A percentile compares a stretch with the other conserved stretches of the same genome.
Conservation (phyloP, 2,113 vertebrate genomes). For the Urocolius indicus region DNA sequence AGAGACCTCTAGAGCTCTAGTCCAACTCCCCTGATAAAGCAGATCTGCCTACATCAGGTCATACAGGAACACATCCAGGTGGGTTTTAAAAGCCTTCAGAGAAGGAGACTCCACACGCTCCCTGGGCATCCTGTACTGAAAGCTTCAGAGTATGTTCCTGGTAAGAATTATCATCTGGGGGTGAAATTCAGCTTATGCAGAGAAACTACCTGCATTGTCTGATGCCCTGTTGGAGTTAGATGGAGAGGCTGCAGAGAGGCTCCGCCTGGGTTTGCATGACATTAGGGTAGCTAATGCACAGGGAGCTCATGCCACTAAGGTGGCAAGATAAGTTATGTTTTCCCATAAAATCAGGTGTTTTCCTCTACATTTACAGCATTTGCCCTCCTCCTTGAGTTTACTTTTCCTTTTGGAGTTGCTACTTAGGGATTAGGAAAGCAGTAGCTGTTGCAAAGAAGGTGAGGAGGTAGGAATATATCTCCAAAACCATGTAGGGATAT, state of each 20-base stretch:
- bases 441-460: neutral
- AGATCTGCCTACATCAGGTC: too few relatives aligned
- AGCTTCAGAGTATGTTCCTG: rapidly evolving
- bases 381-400: neutral
- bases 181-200: neutral
- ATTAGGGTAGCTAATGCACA: too few relatives aligned
- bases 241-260: neutral
- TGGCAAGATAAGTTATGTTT: neutral
- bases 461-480: neutral
- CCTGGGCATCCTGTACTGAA: neutral
- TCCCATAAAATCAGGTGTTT: neutral
- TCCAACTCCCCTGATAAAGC: too few relatives aligned
- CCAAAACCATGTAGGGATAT: neutral
- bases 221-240: rapidly evolving
- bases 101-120: too few relatives aligned
- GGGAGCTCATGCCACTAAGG: neutral
- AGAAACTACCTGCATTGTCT: rapidly evolving
- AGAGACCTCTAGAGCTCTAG: too few relatives aligned
- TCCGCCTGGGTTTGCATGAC: neutral
- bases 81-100: too few relatives aligned
- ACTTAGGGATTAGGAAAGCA: neutral
- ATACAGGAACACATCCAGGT: too few relatives aligned
- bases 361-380: neutral
- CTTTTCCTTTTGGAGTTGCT: neutral
- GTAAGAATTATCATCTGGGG: rapidly evolving